Base-by-base conservation (phyloP, 2,113 vertebrate species). In the Trogon melanurus region DNA sequence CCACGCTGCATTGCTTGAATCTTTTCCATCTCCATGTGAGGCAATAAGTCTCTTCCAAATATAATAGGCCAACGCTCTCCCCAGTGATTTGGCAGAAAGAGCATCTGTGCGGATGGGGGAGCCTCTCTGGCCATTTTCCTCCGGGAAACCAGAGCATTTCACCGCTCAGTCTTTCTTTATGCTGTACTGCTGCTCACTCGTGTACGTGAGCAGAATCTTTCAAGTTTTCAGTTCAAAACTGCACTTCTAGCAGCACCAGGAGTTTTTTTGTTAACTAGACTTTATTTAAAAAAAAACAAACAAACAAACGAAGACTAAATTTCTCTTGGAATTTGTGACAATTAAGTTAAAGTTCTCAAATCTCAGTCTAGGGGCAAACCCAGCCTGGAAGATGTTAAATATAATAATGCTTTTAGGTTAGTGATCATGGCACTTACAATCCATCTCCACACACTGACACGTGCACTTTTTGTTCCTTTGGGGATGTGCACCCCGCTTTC, bases 11-110 rank as follows among this genome's bases (percentile, higher is more conserved):
- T 79, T 91, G 60, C 73, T 88, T 93, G 71, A 81, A 60, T 93
- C 89, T 66, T 94, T 93, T 94, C 96, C 94, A 88, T 95, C 86
- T 94, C 91, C 62, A 64, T 79, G 93, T 79, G 95, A 94, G 91
- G 96, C 94, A 85, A 1, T 88, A 85, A 76, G 75, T 70, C 62
- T 92, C 64, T 92, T 88, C 94, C 94, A 88, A 34, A 76, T 66
- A 57, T 26, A 92, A 86, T 56, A 84, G 91, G 65, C 81, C 75
- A 88, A 1, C 9, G 36, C 53, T n/a, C 56, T 85, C 79, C 71
- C 86, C 91, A 36, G 70, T 23, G 72, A 64, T 92, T 81, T 93
- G 86, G 93, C 93, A 92, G 78, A 18, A 53, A 15, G 69, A 74
- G 34, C 4, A 1, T 84, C 91, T 80, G 51, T 84, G 83, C 3